A percentile compares a stretch with the other conserved stretches of the same genome.
Evolutionary conservation across 2,888 invertebrate species (phyloP).

Genomic region (Ormyrus thymus): DNA sequence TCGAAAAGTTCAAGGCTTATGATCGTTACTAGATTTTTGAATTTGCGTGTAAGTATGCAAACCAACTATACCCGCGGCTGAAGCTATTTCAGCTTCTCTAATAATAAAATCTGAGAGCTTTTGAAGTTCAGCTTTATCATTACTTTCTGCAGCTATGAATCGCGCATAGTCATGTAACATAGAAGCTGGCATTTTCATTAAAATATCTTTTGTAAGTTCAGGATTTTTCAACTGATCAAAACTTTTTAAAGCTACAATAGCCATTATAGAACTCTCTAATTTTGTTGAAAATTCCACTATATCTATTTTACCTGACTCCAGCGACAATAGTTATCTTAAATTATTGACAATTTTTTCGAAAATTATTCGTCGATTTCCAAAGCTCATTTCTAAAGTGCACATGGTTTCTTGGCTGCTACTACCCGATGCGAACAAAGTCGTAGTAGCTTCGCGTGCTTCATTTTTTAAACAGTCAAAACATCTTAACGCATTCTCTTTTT

Average conservation of each 20-base stretch:
- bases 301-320: constrained; percentile 2
- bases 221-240: background rate
- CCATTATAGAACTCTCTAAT: background rate
- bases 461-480: too few relatives aligned
- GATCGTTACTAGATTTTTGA: background rate
- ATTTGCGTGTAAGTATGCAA: background rate
- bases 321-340: background rate
- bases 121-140: background rate
- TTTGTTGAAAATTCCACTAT: constrained; percentile 9
- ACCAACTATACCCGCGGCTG: background rate
- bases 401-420: background rate
- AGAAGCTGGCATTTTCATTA: background rate
- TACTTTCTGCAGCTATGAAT: background rate
- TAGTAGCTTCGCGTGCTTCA: too few relatives aligned
- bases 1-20: background rate
- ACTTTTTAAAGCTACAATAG: background rate
- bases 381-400: background rate
- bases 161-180: constrained; percentile 1
- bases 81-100: background rate
- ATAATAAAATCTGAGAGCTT: background rate
- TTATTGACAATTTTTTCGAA: background rate
- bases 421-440: background rate
- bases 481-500: too few relatives aligned
- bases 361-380: background rate
- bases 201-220: constrained; percentile 1